Conservation (phyloP, 2,113 vertebrate genomes). For the Dipodomys spectabilis region DNA sequence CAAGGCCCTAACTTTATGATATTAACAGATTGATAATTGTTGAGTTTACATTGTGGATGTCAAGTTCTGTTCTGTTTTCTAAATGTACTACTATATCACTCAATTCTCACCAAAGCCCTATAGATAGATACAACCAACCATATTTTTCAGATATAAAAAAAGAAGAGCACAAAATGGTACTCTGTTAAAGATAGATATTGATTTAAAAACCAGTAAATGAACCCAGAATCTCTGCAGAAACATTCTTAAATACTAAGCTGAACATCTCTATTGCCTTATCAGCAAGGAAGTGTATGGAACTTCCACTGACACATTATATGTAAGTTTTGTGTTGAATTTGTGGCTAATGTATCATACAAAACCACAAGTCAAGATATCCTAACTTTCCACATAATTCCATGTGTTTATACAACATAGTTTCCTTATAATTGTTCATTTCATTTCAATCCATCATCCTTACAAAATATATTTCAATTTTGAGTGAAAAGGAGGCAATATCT, state of each 20-base stretch:
- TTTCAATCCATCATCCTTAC: not conserved
- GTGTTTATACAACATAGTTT: not conserved
- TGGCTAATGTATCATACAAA: not conserved
- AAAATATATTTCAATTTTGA: conserved; percentile 10
- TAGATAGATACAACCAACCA: not conserved
- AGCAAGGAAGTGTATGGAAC: not conserved
- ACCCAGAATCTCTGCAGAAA: not conserved
- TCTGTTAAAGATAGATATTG: conserved; percentile 14
- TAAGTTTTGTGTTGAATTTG: conserved; percentile 28
- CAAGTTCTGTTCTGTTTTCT: conserved; percentile 11
- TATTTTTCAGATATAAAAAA: conserved; percentile 44
- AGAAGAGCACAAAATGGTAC: not conserved
- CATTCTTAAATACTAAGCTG: not conserved
- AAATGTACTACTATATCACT: not conserved
- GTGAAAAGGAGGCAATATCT: not conserved
- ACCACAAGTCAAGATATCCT: not conserved
- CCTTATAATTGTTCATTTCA: not conserved
- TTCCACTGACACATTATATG: not conserved
- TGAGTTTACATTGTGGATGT: not conserved
- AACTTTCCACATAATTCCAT: not conserved
- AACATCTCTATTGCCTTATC: not conserved
- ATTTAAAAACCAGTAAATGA: not conserved
- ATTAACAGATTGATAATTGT: too few relatives aligned
- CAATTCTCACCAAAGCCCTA: conserved; percentile 19
- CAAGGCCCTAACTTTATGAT: too few relatives aligned